These are phyloP conservation scores for Dufourea novaeangliae DNA, from an alignment of 1,140 invertebrate species.

Conservation along the genomic window DNA sequence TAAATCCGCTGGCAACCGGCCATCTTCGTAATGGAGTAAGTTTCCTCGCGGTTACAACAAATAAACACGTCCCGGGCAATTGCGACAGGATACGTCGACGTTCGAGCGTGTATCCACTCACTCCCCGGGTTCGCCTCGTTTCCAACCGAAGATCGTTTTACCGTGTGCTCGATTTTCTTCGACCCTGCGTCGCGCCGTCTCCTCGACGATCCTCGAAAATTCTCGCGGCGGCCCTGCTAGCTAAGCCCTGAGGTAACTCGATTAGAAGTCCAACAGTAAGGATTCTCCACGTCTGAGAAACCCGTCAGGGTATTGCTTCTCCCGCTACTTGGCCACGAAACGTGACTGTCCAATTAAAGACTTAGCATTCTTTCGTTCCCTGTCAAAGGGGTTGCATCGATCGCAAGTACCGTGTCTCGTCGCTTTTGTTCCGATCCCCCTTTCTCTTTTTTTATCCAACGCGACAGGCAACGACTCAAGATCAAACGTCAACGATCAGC, in stretches of 20 bases:
- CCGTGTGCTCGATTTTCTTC: too few species aligned
- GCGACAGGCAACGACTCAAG: too few species aligned
- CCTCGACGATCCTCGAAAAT: neutral
- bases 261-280: constrained; percentile 59
- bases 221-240: constrained; percentile 9
- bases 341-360: constrained; percentile 28
- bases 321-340: constrained; percentile 7
- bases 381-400: too few species aligned
- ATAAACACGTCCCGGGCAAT: constrained; percentile 56
- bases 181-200: neutral
- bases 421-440: neutral
- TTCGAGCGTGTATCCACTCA: constrained; percentile 38
- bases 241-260: constrained; percentile 53
- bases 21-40: constrained; percentile 51
- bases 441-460: neutral
- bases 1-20: constrained; percentile 48
- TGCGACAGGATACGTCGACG: constrained; percentile 56
- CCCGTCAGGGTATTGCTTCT: constrained; percentile 28
- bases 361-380: neutral
- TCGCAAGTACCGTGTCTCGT: neutral
- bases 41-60: constrained; percentile 43
- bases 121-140: neutral
- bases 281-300: constrained; percentile 56
- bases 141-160: neutral
- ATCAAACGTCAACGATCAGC: neutral